A percentile compares a stretch with the other conserved stretches of the same genome.
phyloP scores from a whole-genome alignment of 2,797 vertebrate genomes.

The Neosilurus mollespiculum region DNA sequence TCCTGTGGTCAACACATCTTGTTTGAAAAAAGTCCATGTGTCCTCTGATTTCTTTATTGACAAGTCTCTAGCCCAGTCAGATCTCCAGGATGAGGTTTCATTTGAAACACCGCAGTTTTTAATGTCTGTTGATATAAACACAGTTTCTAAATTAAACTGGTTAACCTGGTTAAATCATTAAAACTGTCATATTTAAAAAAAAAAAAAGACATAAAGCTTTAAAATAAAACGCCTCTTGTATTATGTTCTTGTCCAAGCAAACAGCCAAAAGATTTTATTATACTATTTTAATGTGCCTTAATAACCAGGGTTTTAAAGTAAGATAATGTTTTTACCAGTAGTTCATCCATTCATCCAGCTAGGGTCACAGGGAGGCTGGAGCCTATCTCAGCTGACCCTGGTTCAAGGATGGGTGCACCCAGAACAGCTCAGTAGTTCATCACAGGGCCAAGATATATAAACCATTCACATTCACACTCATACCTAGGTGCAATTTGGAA shows the following conservation, averaged over 20 bases:
- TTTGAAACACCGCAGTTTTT: conserved; percentile 33
- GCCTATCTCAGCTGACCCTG: too few species aligned
- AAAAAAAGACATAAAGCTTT: background rate
- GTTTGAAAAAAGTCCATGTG: conserved; percentile 72
- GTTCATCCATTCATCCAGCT: too few species aligned
- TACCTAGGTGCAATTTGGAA: too few species aligned
- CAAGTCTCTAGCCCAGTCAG: conserved; percentile 56
- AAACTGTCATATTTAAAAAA: background rate
- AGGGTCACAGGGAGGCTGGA: too few species aligned
- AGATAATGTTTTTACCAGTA: background rate
- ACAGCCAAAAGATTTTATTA: background rate
- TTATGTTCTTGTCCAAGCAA: background rate
- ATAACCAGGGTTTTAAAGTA: background rate
- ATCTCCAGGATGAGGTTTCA: conserved; percentile 36
- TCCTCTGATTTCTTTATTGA: conserved; percentile 62
- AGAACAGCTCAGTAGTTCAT: too few species aligned
- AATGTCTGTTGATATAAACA: conserved; percentile 19
- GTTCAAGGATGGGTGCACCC: too few species aligned
- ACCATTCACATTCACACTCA: too few species aligned
- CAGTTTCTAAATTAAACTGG: background rate
- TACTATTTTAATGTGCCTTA: background rate
- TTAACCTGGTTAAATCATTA: background rate
- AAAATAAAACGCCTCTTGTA: background rate
- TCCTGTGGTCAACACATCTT: conserved; percentile 50
- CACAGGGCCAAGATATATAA: too few species aligned